Evolutionary conservation across 2,113 vertebrate genomes (phyloP).

Genomic region (Narcine bancroftii): DNA sequence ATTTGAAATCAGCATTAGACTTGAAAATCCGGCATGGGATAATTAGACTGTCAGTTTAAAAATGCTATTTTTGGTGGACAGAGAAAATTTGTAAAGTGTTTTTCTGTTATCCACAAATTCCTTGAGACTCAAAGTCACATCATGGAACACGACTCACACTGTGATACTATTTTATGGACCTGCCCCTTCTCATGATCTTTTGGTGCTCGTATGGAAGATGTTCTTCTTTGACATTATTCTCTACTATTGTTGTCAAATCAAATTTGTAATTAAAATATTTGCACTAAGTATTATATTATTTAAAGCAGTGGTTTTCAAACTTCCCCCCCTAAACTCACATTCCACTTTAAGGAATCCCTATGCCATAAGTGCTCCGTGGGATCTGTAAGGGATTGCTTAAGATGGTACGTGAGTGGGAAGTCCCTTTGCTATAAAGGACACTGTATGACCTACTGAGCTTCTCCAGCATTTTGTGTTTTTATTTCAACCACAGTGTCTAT

Average conservation of each 20-base stretch:
- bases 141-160: slow-evolving; percentile 44
- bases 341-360: no score
- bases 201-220: slow-evolving; percentile 40
- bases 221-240: neutral
- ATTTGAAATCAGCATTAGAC: neutral
- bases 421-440: no score
- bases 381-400: no score
- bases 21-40: neutral
- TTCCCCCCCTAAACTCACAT: no score
- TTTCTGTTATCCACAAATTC: neutral
- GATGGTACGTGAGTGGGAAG: no score
- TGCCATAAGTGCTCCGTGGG: no score
- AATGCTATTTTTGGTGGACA: neutral
- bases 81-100: neutral
- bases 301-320: no score
- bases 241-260: neutral
- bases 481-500: no score
- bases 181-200: slow-evolving; percentile 41
- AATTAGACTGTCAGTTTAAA: neutral
- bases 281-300: neutral
- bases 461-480: no score
- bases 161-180: slow-evolving; percentile 42
- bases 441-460: no score
- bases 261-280: neutral
- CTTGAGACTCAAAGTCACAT: neutral